Evolutionary conservation across 2,888 invertebrate species (phyloP), one percentile per base, ranked within the genome.

Genomic region (Noctua fimbriata): DNA sequence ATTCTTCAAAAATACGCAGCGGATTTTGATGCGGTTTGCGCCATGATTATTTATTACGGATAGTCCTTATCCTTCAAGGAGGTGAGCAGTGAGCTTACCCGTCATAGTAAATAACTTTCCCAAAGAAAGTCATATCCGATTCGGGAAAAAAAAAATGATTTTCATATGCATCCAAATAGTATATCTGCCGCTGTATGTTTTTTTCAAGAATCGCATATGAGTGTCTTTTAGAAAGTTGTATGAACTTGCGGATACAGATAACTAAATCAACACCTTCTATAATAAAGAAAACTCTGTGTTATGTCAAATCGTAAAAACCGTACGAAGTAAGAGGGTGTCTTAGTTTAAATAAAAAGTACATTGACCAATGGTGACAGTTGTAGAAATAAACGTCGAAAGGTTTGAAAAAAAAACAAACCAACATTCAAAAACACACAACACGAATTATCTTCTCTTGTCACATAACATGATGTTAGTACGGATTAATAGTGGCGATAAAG

Each of bases 401-500:
- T 1, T 32, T 28, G 16, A 32, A 32, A 18, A 32, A 36, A 24
- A 41, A 24, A 66, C 6, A 65, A 10, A 60, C 60, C 28, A 60
- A 60, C 55, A 0, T 4, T 9, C 63, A 63, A 10, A 24, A 24
- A 66, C n/a, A 67, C 9, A 67, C n/a, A 67, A 44, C 18, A 69
- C 24, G n/a, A 71, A 49, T 66, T 67, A 74, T 74, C 71, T 74
- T 60, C 32, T 21, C 12, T 69, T 10, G n/a, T 71, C 67, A 55
- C 65, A 44, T 58, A 60, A 32, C 36, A 41, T 73, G 52, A 69
- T 36, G 67, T 78, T 69, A 79, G 73, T 72, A 77, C 67, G 84
- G 78, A 87, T 79, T 83, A 77, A 85, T 76, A 71, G 84, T 58
- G 32, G 73, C 71, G 78, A 75, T 87, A 84, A 87, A 84, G 73